These are phyloP conservation scores for Haliaeetus leucogaster DNA, from an alignment of 2,113 vertebrate genomes.

Conservation along the genomic window DNA sequence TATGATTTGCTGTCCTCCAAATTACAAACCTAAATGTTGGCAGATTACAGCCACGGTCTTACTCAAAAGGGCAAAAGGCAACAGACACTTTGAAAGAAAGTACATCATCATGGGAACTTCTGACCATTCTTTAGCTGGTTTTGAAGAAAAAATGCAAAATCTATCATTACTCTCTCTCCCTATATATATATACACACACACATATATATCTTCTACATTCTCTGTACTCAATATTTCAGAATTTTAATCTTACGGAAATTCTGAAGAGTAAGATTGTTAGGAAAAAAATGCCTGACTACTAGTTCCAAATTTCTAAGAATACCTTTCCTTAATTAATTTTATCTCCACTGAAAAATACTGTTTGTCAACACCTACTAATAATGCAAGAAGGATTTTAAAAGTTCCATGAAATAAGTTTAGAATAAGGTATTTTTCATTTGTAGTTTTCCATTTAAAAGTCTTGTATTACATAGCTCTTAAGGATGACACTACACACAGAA, in stretches of 20 bases:
- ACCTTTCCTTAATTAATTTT: not conserved
- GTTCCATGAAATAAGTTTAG: not conserved
- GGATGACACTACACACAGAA: not conserved
- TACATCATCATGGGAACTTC: not conserved
- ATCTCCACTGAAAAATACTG: not conserved
- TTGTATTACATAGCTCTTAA: not conserved
- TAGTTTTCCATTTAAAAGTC: not conserved
- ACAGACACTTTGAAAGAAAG: not conserved
- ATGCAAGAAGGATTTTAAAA: not conserved
- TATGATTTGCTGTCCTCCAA: not conserved
- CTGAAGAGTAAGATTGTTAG: not conserved
- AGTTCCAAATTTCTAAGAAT: not conserved
- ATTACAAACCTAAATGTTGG: not conserved
- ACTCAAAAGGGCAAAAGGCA: not conserved
- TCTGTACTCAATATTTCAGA: not conserved
- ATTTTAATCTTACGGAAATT: not conserved
- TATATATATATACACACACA: no score
- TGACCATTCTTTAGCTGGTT: not conserved
- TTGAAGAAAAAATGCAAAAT: not conserved
- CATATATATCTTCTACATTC: not conserved
- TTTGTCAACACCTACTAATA: not conserved
- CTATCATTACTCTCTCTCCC: not conserved
- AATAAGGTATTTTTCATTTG: not conserved
- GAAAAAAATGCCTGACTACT: not conserved
- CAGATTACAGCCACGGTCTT: not conserved